A percentile compares a stretch with the other conserved stretches of the same genome.
These are phyloP conservation scores for Rousettus madagascariensis DNA, from an alignment of 2,797 vertebrate species.

Conservation along the genomic window DNA sequence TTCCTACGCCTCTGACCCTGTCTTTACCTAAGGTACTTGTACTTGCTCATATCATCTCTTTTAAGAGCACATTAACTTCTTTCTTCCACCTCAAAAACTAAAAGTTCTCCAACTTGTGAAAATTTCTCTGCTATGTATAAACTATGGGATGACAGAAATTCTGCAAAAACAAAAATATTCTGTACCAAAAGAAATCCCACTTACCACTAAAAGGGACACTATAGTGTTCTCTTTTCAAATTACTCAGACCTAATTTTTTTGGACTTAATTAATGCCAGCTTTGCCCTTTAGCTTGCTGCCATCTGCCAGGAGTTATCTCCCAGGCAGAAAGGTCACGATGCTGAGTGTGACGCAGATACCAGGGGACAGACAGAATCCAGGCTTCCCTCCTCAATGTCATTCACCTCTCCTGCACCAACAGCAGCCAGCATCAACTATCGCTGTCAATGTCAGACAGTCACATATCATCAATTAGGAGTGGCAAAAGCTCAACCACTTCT, in stretches of 20 bases:
- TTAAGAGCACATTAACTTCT: neutral
- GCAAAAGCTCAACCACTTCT: conserved; percentile 41
- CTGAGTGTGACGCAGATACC: conserved; percentile 20
- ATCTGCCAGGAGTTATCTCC: conserved; percentile 60
- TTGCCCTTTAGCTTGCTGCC: conserved; percentile 53
- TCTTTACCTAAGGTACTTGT: neutral
- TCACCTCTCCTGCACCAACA: conserved; percentile 38
- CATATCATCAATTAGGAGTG: neutral
- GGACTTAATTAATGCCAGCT: conserved; percentile 65
- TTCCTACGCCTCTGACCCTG: neutral
- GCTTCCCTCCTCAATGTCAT: neutral
- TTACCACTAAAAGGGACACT: neutral
- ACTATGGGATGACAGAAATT: neutral
- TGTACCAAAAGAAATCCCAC: neutral
- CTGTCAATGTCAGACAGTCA: conserved; percentile 45
- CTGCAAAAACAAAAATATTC: conserved; percentile 17
- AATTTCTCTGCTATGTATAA: neutral
- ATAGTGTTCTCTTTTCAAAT: neutral
- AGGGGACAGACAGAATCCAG: neutral
- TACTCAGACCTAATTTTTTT: conserved; percentile 44
- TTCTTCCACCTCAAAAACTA: neutral
- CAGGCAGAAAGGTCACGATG: conserved; percentile 69
- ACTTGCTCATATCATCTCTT: neutral
- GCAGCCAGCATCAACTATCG: neutral
- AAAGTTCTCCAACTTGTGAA: conserved; percentile 3